These are phyloP conservation scores for Agriopis leucophaearia DNA, from an alignment of 2,888 invertebrate genomes.

Conservation along the genomic window DNA sequence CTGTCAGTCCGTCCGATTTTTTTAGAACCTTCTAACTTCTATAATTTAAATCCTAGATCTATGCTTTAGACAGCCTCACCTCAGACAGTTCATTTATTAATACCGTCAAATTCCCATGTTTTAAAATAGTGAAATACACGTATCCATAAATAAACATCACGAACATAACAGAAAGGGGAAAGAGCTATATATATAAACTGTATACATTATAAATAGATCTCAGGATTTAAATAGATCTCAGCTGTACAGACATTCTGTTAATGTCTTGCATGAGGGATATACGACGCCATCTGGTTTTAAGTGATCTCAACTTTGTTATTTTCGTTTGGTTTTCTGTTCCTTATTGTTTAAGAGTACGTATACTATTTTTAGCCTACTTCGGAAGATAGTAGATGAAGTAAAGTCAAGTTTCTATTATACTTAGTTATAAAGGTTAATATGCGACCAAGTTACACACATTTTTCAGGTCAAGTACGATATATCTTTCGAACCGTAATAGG, in stretches of 20 bases:
- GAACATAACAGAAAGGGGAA: background rate
- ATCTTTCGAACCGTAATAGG: no score
- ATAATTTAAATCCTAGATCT: no score
- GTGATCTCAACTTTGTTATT: slow-evolving; percentile 1
- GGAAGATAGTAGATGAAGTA: background rate
- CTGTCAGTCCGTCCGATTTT: no score
- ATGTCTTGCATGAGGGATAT: background rate
- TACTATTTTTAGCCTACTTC: background rate
- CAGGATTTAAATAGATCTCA: slow-evolving; percentile 12
- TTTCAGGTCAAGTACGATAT: no score
- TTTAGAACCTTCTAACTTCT: no score
- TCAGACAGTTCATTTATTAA: background rate
- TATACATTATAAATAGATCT: background rate
- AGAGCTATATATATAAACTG: slow-evolving; percentile 7
- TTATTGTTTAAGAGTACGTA: slow-evolving; percentile 1
- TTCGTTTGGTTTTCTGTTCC: background rate
- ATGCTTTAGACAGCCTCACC: no score
- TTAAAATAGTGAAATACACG: background rate
- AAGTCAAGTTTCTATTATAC: no score
- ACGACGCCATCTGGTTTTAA: slow-evolving; percentile 1
- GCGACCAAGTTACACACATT: no score
- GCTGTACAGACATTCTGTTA: background rate
- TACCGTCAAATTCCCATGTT: background rate
- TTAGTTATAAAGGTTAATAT: no score
- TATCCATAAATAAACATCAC: background rate